A percentile compares a stretch with the other conserved stretches of the same genome.
These are phyloP conservation scores for Gymnothorax javanicus DNA, from an alignment of 2,797 vertebrate species.

Conservation along the genomic window DNA sequence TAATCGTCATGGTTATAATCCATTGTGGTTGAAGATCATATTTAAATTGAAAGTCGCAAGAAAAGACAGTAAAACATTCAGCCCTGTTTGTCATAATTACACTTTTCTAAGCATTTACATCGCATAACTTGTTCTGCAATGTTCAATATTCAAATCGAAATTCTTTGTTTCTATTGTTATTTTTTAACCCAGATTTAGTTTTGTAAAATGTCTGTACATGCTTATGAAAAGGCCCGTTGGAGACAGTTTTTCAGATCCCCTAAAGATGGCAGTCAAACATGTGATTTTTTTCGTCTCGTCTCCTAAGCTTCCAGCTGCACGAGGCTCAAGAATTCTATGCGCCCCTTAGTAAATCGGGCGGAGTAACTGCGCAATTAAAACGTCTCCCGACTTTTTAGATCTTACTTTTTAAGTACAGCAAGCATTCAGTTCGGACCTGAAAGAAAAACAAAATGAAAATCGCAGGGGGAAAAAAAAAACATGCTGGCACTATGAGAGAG, in stretches of 20 bases:
- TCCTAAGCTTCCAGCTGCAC: conserved; percentile 12
- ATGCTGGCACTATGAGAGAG: neutral
- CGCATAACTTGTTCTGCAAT: neutral
- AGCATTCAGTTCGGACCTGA: neutral
- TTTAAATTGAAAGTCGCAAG: neutral
- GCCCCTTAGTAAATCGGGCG: neutral
- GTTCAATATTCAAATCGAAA: neutral
- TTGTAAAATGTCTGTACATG: neutral
- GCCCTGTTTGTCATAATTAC: neutral
- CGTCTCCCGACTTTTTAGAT: conserved; percentile 12
- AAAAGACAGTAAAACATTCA: too few species aligned
- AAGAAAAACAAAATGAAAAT: conserved; percentile 27
- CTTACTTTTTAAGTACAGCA: neutral
- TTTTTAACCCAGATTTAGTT: conserved; percentile 15
- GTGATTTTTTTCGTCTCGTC: conserved; percentile 29
- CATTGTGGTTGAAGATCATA: neutral
- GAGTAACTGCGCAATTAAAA: conserved; percentile 28
- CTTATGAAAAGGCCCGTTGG: conserved; percentile 43
- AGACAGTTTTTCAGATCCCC: conserved; percentile 75
- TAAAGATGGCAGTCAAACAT: conserved; percentile 79
- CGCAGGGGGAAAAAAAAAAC: neutral
- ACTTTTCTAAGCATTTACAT: neutral
- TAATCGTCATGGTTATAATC: neutral
- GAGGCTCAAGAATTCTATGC: conserved; percentile 32
- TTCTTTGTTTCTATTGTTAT: neutral